Percentiles rank a stretch among this genome's conserved stretches.
Evolutionary conservation across 1,140 invertebrate species (phyloP).

Genomic region (Maconellicoccus hirsutus): DNA sequence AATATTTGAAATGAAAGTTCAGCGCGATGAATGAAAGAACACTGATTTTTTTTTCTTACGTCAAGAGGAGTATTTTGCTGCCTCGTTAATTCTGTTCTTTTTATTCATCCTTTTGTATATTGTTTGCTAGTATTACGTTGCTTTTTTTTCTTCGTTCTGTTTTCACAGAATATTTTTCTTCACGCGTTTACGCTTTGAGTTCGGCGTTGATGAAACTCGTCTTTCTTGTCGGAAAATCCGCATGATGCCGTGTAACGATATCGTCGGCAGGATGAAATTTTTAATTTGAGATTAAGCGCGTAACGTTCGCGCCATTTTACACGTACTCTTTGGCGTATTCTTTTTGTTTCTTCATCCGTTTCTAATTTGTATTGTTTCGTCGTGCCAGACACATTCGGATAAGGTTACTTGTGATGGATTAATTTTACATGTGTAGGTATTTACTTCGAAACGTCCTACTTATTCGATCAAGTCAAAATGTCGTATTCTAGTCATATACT

Average conservation of each 20-base stretch:
- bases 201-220: background rate
- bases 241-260: background rate
- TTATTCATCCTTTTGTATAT: background rate
- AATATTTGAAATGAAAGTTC: slow-evolving; percentile 1
- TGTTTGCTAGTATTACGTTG: background rate
- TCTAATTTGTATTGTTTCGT: too few relatives aligned
- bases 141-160: background rate
- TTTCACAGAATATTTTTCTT: background rate
- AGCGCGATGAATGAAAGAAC: background rate
- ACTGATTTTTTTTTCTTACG: background rate
- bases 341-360: too few relatives aligned
- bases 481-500: too few relatives aligned
- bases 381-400: too few relatives aligned
- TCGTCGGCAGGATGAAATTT: background rate
- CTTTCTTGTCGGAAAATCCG: background rate
- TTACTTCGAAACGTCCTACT: too few relatives aligned
- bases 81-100: slow-evolving; percentile 8
- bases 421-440: too few relatives aligned
- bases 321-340: too few relatives aligned
- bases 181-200: background rate
- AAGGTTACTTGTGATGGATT: too few relatives aligned
- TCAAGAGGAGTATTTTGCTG: background rate
- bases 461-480: too few relatives aligned
- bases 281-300: background rate
- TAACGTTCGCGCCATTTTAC: too few relatives aligned